phyloP scores from a whole-genome alignment of 1,140 invertebrate species.

The Zaprionus ornatus region DNA sequence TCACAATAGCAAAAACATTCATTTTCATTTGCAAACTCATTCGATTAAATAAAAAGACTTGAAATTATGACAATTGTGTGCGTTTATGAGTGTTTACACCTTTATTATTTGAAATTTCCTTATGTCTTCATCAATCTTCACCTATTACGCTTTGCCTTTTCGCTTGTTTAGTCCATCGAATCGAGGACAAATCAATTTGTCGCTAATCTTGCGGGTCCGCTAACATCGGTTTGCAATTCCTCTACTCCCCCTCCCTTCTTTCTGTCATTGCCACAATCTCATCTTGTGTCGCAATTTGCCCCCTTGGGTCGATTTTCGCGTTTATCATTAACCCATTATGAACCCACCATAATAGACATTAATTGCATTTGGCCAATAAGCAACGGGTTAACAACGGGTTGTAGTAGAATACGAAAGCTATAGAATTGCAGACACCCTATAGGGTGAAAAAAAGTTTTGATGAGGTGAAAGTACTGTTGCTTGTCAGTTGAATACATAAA shows the following conservation, averaged over 20 bases:
- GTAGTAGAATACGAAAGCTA: not conserved
- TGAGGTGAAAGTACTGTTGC: no score
- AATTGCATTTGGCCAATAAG: constrained; percentile 27
- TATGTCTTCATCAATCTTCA: not conserved
- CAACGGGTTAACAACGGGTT: constrained; percentile 8
- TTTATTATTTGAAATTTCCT: constrained; percentile 4
- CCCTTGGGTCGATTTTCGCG: not conserved
- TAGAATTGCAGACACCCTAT: constrained; percentile 3
- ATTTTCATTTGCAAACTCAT: constrained; percentile 47
- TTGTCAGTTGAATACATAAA: no score
- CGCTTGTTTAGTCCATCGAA: constrained; percentile 16
- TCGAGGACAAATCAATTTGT: constrained; percentile 42
- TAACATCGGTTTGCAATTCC: not conserved
- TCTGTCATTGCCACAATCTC: not conserved
- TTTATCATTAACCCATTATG: constrained; percentile 34
- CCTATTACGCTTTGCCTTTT: not conserved
- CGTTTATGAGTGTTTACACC: not conserved
- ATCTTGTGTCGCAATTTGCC: constrained; percentile 21
- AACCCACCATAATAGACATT: constrained; percentile 33
- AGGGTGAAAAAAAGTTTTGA: not conserved
- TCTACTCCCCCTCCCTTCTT: not conserved
- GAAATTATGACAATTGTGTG: constrained; percentile 44
- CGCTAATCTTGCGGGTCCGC: constrained; percentile 7
- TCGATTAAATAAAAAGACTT: constrained; percentile 51
- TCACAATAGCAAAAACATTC: constrained; percentile 10